phyloP scores from a whole-genome alignment of 2,797 vertebrate species.

The Crocidura indochinensis region DNA sequence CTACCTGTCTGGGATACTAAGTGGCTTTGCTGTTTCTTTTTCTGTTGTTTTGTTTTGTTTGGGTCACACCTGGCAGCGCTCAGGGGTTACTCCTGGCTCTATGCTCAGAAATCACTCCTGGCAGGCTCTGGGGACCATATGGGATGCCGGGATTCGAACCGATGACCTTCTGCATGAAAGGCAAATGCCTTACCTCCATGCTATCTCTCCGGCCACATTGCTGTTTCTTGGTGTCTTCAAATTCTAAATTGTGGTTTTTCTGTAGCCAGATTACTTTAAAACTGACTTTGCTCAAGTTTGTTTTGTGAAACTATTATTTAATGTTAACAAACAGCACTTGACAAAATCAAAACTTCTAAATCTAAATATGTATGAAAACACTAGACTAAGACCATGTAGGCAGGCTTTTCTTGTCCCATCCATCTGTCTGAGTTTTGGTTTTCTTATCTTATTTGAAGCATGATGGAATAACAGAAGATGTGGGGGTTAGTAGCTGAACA shows the following conservation, averaged over 20 bases:
- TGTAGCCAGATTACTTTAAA: slow-evolving; percentile 53
- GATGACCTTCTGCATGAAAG: no score
- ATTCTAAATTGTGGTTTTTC: neutral
- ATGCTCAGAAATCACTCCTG: no score
- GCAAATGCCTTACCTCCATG: no score
- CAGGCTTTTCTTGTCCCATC: neutral
- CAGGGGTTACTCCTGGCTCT: no score
- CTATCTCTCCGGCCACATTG: no score
- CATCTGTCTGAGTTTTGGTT: neutral
- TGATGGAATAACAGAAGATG: neutral
- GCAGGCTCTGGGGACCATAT: no score
- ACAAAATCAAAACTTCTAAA: slow-evolving; percentile 48
- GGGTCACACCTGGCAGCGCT: no score
- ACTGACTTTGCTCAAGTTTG: slow-evolving; percentile 44
- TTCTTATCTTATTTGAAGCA: neutral
- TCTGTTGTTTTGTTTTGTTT: no score
- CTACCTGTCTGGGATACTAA: neutral
- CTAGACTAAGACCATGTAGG: neutral
- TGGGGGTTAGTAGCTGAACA: neutral
- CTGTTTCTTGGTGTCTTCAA: slow-evolving; percentile 51
- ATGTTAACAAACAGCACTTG: slow-evolving; percentile 60
- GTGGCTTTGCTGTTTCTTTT: neutral
- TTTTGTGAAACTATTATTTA: slow-evolving; percentile 18
- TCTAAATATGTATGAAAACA: slow-evolving; percentile 59
- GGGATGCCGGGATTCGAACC: no score